A percentile compares a stretch with the other conserved stretches of the same genome.
Conservation (phyloP, 53 echinoderm and acorn worm genomes). For the Arbacia lixula region DNA sequence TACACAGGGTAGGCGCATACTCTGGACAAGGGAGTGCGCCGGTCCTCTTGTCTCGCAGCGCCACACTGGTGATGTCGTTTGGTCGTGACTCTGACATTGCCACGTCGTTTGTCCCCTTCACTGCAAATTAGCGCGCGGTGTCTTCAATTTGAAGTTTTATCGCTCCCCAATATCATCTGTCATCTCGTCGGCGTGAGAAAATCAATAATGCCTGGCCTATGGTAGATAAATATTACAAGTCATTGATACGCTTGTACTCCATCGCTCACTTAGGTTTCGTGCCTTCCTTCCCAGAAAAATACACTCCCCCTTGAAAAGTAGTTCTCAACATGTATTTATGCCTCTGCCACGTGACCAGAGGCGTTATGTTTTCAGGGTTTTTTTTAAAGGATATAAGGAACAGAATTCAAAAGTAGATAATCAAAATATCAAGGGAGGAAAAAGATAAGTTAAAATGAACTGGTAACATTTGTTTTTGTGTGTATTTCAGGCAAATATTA, state of each 20-base stretch:
- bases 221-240: constrained; percentile 38
- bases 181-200: neutral
- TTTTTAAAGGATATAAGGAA: too few relatives aligned
- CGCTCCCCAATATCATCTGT: constrained; percentile 41
- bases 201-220: constrained; percentile 33
- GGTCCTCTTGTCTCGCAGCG: neutral
- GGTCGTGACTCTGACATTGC: constrained; percentile 29
- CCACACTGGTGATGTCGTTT: constrained; percentile 44
- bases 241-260: neutral
- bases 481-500: too few relatives aligned
- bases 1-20: constrained; percentile 5
- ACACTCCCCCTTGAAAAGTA: too few relatives aligned
- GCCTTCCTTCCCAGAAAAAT: neutral
- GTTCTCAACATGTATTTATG: too few relatives aligned
- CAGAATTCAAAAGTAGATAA: too few relatives aligned
- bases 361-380: too few relatives aligned
- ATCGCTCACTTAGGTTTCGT: neutral
- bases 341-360: too few relatives aligned
- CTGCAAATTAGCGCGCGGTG: constrained; percentile 32
- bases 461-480: too few relatives aligned
- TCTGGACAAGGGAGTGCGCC: constrained; percentile 26
- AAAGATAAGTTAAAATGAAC: too few relatives aligned
- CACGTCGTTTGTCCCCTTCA: constrained; percentile 55
- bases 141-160: constrained; percentile 50
- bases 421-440: too few relatives aligned